A percentile compares a stretch with the other conserved stretches of the same genome.
Evolutionary conservation across 2,888 invertebrate species (phyloP).

Genomic region (Drosophila leonis): DNA sequence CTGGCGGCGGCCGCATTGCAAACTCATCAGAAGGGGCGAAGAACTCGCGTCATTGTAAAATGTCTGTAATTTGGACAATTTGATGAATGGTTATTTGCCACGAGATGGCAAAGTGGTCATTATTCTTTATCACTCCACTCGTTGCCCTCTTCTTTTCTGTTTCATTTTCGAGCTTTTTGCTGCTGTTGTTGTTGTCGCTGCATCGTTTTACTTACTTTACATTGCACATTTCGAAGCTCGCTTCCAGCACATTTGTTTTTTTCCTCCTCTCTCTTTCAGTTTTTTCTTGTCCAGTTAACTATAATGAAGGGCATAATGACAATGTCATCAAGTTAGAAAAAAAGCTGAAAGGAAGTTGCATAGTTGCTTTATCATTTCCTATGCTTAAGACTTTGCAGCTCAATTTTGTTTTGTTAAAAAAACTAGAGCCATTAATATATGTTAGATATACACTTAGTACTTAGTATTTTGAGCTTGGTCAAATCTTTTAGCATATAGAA

Average conservation of each 20-base stretch:
- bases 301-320: constrained; percentile 46
- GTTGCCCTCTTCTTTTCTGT: constrained; percentile 34
- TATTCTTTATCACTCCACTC: constrained; percentile 82
- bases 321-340: constrained; percentile 44
- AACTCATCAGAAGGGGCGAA: constrained; percentile 54
- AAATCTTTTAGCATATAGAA: neutral
- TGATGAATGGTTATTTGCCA: constrained; percentile 86
- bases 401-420: neutral
- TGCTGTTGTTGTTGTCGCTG: constrained; percentile 43
- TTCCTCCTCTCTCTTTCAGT: constrained; percentile 3
- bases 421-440: neutral
- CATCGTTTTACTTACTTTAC: constrained; percentile 69
- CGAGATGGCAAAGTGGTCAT: constrained; percentile 85
- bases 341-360: constrained; percentile 10
- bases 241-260: constrained; percentile 21
- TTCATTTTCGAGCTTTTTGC: constrained; percentile 32
- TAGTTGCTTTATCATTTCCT: constrained; percentile 45
- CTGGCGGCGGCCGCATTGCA: constrained; percentile 60
- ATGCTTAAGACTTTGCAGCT: neutral
- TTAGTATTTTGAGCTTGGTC: neutral
- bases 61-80: constrained; percentile 86
- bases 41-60: constrained; percentile 83
- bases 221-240: constrained; percentile 59
- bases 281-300: constrained; percentile 10
- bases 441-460: neutral